Evolutionary conservation across 2,797 vertebrate species (phyloP).

Genomic region (Pantherophis vulpinus): DNA sequence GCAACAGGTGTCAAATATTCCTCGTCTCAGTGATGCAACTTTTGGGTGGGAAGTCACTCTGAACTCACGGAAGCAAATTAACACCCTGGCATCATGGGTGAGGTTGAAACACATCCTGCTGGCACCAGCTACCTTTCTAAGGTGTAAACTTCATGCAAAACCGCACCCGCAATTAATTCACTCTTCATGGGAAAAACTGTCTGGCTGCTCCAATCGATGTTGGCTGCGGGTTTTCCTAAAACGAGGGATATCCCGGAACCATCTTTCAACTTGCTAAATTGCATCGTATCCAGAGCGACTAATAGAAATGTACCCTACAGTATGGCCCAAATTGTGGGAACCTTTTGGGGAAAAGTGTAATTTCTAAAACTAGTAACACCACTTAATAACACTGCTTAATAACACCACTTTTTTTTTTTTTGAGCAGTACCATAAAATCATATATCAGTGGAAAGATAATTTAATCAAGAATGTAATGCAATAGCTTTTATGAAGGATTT

Average conservation of each 20-base stretch:
- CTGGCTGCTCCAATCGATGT: not conserved
- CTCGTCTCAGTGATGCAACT: not conserved
- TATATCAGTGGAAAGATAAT: no score
- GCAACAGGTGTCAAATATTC: not conserved
- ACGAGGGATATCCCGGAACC: not conserved
- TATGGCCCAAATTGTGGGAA: no score
- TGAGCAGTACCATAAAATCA: no score
- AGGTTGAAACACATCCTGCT: not conserved
- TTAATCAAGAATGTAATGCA: no score
- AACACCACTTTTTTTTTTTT: no score
- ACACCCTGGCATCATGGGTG: not conserved
- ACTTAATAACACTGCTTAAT: no score
- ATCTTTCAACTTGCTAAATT: no score
- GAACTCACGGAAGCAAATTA: not conserved
- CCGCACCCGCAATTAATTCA: not conserved
- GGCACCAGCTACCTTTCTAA: not conserved
- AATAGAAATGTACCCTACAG: not conserved
- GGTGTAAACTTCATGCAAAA: not conserved
- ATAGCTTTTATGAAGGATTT: no score
- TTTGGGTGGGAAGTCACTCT: not conserved
- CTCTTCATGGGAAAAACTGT: not conserved
- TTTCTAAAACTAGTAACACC: no score
- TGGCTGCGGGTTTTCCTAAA: not conserved
- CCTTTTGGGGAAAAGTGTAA: no score
- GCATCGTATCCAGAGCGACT: no score